These are phyloP conservation scores for Merluccius polli DNA, from an alignment of 2,797 vertebrate species.

Conservation along the genomic window DNA sequence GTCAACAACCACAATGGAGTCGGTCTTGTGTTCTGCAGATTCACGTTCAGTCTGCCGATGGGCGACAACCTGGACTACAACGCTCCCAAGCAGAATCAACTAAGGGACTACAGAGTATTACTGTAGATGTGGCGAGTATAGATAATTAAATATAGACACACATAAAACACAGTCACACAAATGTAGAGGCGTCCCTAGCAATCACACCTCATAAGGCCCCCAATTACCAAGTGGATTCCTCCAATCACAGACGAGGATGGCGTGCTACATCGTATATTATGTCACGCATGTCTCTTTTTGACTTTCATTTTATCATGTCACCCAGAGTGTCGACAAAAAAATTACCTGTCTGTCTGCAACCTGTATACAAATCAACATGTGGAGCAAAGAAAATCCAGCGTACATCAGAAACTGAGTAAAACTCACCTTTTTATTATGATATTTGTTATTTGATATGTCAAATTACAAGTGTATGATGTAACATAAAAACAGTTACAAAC, in stretches of 20 bases:
- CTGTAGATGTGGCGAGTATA: background rate
- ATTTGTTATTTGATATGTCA: constrained; percentile 87
- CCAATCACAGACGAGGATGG: background rate
- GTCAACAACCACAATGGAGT: background rate
- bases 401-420: constrained; percentile 72
- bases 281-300: background rate
- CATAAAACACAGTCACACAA: background rate
- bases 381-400: constrained; percentile 28
- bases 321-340: background rate
- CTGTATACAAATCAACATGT: background rate
- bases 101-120: background rate
- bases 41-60: background rate
- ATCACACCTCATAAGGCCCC: background rate
- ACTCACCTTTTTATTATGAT: constrained; percentile 89
- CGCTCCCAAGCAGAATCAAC: background rate
- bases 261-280: background rate
- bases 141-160: background rate
- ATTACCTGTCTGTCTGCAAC: too few species aligned
- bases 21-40: background rate
- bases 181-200: background rate
- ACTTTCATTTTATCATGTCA: background rate
- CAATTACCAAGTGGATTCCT: background rate
- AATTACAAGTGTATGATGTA: constrained; percentile 92
- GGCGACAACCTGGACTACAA: background rate
- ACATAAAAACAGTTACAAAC: constrained; percentile 95